Conservation (phyloP, 2,113 vertebrate genomes). For the Pluvialis apricaria region DNA sequence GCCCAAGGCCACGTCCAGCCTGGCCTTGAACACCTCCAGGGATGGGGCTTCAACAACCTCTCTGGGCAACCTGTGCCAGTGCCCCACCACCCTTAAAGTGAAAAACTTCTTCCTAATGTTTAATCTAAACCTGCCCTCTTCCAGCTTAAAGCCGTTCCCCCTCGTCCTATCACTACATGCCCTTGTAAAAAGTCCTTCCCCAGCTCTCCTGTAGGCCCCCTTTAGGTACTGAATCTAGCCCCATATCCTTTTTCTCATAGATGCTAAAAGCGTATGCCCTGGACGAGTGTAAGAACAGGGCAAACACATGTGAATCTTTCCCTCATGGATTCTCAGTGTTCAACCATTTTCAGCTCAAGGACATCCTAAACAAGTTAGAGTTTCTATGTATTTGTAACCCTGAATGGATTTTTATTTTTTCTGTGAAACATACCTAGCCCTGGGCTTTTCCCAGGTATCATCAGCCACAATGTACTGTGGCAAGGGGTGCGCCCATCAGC, state of each 20-base stretch:
- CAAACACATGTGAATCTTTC: neutral
- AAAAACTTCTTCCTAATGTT: no score
- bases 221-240: no score
- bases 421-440: neutral
- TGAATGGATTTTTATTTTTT: neutral
- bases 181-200: no score
- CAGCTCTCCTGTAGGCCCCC: no score
- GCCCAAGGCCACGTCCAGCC: no score
- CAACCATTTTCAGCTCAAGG: neutral
- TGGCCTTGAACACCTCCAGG: no score
- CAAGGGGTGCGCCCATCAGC: neutral
- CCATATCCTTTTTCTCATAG: neutral
- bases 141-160: no score
- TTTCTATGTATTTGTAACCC: neutral
- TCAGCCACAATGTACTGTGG: neutral
- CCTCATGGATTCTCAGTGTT: neutral
- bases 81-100: no score
- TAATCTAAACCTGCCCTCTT: no score
- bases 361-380: neutral
- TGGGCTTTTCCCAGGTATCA: neutral
- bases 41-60: no score
- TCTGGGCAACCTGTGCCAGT: no score
- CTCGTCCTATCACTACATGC: no score
- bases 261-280: fast-evolving
- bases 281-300: neutral